These are phyloP conservation scores for Mugil cephalus DNA, from an alignment of 2,113 vertebrate species.

Conservation along the genomic window DNA sequence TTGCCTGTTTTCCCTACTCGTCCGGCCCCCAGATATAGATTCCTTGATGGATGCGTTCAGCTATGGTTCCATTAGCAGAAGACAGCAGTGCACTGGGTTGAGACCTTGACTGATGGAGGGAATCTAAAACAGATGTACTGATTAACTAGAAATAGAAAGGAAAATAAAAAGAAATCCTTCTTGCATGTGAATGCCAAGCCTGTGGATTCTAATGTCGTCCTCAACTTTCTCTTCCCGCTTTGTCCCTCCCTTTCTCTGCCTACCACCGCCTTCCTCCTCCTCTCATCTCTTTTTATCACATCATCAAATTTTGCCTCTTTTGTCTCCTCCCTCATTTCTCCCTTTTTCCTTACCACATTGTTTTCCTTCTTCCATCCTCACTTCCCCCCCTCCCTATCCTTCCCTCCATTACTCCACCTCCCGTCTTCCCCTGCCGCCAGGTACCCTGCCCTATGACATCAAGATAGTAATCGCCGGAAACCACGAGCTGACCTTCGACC, in stretches of 20 bases:
- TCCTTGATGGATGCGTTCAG: conserved; percentile 48
- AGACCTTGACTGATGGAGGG: conserved; percentile 69
- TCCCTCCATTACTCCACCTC: conserved; percentile 21
- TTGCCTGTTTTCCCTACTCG: conserved; percentile 12
- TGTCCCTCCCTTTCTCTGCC: background rate
- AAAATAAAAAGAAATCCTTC: conserved; percentile 42
- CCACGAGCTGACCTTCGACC: conserved; percentile 97
- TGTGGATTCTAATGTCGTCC: conserved; percentile 29
- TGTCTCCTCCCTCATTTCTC: background rate
- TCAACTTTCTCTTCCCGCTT: background rate
- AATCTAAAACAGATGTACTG: conserved; percentile 67
- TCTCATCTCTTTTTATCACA: too few species aligned
- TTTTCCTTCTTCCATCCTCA: background rate
- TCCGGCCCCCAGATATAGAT: conserved; percentile 53
- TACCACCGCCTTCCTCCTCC: too few species aligned
- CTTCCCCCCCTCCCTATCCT: conserved; percentile 1
- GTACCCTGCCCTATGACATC: conserved; percentile 96
- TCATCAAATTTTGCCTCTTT: background rate
- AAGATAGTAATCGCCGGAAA: conserved; percentile 97
- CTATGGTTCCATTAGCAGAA: conserved; percentile 51
- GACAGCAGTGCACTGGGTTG: conserved; percentile 54
- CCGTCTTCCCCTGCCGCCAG: conserved; percentile 68
- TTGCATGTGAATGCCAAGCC: conserved; percentile 32
- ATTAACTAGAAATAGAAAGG: conserved; percentile 46
- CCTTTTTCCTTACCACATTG: background rate